Conservation (phyloP, 2,113 vertebrate genomes). For the Dipodomys stephensi region DNA sequence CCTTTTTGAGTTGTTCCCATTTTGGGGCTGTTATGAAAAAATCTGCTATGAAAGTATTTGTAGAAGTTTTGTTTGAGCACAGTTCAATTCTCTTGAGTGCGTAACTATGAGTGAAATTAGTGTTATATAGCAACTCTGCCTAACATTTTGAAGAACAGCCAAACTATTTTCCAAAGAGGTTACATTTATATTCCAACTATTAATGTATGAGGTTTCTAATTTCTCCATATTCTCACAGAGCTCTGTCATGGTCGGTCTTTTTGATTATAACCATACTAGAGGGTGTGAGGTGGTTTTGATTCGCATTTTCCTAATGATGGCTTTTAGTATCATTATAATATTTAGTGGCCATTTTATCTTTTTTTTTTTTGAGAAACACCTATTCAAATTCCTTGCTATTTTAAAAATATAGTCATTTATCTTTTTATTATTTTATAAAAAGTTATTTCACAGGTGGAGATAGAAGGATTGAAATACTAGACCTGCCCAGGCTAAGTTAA, state of each 20-base stretch:
- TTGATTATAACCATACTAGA: background rate
- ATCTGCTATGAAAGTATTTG: background rate
- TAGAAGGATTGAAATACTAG: too few relatives aligned
- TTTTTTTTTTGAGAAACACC: background rate
- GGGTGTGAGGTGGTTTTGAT: background rate
- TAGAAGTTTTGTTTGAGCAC: background rate
- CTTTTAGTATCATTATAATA: background rate
- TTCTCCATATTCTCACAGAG: background rate
- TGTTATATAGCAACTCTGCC: background rate
- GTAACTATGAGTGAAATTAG: background rate
- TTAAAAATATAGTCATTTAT: background rate
- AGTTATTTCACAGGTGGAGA: too few relatives aligned
- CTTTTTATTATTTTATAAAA: background rate
- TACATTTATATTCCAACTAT: background rate
- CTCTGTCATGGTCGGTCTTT: background rate
- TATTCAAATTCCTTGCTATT: background rate
- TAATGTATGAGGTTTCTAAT: background rate
- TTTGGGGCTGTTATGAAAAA: background rate
- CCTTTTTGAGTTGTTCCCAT: too few relatives aligned
- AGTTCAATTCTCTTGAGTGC: background rate
- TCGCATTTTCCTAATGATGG: constrained; percentile 27
- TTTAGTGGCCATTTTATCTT: background rate
- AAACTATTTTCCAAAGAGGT: background rate
- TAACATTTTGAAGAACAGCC: background rate
- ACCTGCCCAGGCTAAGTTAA: too few relatives aligned